Conservation (phyloP, 2,888 invertebrate species). For the Eilema caniola region DNA sequence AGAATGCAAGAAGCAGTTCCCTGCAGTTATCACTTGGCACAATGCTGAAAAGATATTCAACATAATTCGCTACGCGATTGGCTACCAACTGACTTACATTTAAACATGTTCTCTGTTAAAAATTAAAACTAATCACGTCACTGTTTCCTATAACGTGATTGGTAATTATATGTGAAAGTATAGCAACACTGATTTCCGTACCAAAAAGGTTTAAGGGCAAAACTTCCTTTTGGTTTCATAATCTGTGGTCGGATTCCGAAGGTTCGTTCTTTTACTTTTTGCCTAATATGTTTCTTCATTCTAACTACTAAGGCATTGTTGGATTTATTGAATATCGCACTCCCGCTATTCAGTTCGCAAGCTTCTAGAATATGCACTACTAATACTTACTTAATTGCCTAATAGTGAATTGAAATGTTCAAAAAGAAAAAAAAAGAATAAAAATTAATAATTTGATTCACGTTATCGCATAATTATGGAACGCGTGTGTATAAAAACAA, state of each 20-base stretch:
- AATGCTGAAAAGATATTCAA: no score
- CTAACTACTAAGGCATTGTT: not conserved
- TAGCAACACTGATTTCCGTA: not conserved
- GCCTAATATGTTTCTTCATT: not conserved
- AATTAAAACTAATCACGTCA: not conserved
- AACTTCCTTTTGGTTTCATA: constrained; percentile 24
- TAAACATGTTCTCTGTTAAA: not conserved
- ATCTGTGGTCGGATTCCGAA: not conserved
- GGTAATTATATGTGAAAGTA: not conserved
- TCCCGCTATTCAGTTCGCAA: not conserved
- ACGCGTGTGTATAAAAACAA: not conserved
- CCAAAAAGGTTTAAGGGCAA: not conserved
- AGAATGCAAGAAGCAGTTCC: no score
- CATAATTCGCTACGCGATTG: no score
- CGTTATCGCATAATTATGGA: not conserved
- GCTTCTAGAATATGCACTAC: not conserved
- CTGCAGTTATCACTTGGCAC: no score
- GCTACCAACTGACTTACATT: no score
- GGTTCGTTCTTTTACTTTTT: not conserved
- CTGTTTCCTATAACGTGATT: not conserved
- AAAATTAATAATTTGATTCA: not conserved
- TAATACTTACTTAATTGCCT: not conserved
- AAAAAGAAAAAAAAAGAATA: not conserved
- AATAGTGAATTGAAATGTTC: not conserved
- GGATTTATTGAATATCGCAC: not conserved